Evolutionary conservation across 2,113 vertebrate species (phyloP).

Genomic region (Oophaga pumilio): DNA sequence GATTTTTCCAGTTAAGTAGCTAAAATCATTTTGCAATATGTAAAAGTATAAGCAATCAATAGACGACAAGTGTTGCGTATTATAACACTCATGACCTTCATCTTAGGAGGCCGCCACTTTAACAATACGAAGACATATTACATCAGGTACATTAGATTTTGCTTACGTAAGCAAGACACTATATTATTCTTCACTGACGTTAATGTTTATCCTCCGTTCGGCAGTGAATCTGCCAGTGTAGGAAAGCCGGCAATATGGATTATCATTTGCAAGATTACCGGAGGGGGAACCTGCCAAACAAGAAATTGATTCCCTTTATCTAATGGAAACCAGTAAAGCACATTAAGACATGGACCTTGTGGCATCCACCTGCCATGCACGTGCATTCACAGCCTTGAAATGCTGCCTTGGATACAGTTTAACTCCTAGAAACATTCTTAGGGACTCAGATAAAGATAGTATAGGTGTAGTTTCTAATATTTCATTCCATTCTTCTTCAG

Average conservation of each 20-base stretch:
- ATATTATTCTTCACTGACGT: constrained; percentile 20
- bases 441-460: too few species aligned
- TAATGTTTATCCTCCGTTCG: constrained; percentile 26
- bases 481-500: too few species aligned
- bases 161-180: constrained; percentile 6
- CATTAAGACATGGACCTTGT: constrained; percentile 28
- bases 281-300: constrained; percentile 26
- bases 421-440: neutral
- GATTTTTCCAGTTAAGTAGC: neutral
- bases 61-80: neutral
- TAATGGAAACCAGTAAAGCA: constrained; percentile 46
- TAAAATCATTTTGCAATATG: neutral
- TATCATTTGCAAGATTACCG: constrained; percentile 33
- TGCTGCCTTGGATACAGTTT: constrained; percentile 8
- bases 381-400: constrained; percentile 9
- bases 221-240: constrained; percentile 20
- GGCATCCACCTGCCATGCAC: constrained; percentile 6
- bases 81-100: neutral
- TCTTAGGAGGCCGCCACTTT: neutral
- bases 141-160: constrained; percentile 39
- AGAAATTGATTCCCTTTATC: constrained; percentile 48
- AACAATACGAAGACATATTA: neutral
- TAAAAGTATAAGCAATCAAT: neutral
- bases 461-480: too few species aligned
- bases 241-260: constrained; percentile 36